Percentiles rank a stretch among this genome's conserved stretches.
These are phyloP conservation scores for Actinemys pallida DNA, from an alignment of 2,113 vertebrate genomes.

Conservation along the genomic window DNA sequence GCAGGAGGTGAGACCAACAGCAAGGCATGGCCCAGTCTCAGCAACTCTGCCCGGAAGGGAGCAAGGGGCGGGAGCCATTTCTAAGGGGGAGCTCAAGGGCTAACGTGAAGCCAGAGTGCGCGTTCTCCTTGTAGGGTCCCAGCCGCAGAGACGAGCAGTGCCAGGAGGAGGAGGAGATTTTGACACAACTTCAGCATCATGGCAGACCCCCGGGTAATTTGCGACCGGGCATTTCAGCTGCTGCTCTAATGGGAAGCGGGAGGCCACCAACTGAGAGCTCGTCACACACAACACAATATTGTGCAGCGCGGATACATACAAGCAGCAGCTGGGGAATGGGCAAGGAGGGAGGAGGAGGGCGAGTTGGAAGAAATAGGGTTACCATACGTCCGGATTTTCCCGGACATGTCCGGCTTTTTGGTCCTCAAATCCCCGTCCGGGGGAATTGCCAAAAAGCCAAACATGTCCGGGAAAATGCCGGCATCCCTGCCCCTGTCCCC, in stretches of 20 bases:
- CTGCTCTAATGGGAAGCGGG: fast-evolving
- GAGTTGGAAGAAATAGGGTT: background rate
- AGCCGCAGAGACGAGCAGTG: background rate
- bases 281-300: background rate
- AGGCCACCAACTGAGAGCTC: background rate
- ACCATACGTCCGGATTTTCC: too few species aligned
- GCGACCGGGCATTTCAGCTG: fast-evolving
- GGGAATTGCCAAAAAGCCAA: too few species aligned
- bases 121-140: background rate
- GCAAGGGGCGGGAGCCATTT: background rate
- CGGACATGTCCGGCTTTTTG: too few species aligned
- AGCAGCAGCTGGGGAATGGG: background rate
- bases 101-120: background rate
- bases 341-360: background rate
- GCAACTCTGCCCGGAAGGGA: background rate
- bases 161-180: background rate
- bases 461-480: too few species aligned
- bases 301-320: background rate
- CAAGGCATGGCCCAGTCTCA: background rate
- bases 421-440: too few species aligned
- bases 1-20: background rate
- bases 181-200: fast-evolving
- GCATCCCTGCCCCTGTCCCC: too few species aligned
- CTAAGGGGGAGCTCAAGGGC: background rate
- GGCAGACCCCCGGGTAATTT: conserved; percentile 28